phyloP scores from a whole-genome alignment of 1,140 invertebrate species.

The Dinothrombium tinctorium region DNA sequence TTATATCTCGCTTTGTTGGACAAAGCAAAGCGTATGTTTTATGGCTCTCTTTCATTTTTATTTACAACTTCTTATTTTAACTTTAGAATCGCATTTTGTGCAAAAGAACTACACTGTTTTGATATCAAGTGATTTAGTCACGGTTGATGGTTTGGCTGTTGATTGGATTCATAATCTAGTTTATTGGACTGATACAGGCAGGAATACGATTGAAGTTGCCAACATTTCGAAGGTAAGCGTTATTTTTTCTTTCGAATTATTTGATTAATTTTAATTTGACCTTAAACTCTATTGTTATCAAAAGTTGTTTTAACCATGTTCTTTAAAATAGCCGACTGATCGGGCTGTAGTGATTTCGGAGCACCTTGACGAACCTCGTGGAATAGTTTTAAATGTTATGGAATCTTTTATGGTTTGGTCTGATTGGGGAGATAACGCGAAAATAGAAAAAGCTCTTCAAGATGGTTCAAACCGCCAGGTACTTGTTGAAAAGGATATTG shows the following conservation, averaged over 20 bases:
- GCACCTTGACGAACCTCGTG: constrained; percentile 69
- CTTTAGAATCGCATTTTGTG: neutral
- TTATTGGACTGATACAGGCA: constrained; percentile 52
- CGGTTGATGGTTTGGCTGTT: constrained; percentile 74
- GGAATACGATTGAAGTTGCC: constrained; percentile 61
- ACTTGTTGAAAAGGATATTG: constrained; percentile 59
- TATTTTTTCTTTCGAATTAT: neutral
- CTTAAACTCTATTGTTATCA: no score
- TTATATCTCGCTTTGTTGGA: constrained; percentile 38
- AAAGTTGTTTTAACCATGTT: no score
- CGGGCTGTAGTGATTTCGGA: constrained; percentile 57
- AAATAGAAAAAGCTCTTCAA: constrained; percentile 76
- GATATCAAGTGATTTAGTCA: constrained; percentile 42
- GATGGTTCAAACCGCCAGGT: constrained; percentile 67
- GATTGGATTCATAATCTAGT: constrained; percentile 92
- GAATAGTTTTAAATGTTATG: constrained; percentile 81
- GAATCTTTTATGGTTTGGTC: constrained; percentile 95
- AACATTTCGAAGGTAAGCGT: constrained; percentile 35
- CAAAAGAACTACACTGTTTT: neutral
- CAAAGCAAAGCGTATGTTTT: constrained; percentile 1
- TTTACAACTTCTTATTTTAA: neutral
- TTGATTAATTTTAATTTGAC: constrained; percentile 1
- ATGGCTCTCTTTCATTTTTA: neutral
- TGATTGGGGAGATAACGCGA: constrained; percentile 67
- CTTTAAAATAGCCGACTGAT: no score